A percentile compares a stretch with the other conserved stretches of the same genome.
Conservation (phyloP, 2,113 vertebrate species). For the Ibidorhyncha struthersii region DNA sequence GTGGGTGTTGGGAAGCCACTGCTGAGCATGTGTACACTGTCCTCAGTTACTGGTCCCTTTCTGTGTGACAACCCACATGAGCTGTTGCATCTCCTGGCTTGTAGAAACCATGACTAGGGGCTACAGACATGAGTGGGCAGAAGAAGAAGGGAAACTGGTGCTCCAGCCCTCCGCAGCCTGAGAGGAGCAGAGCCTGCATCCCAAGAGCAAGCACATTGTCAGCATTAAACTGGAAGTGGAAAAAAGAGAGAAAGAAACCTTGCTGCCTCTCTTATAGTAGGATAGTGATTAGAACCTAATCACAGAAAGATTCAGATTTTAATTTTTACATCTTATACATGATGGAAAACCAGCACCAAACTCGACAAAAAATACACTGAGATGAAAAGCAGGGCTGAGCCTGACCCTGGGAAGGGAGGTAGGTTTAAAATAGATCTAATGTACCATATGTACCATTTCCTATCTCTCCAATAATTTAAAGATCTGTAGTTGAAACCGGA, state of each 20-base stretch:
- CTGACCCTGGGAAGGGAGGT: neutral
- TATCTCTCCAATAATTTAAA: neutral
- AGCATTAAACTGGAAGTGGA: neutral
- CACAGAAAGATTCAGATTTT: neutral
- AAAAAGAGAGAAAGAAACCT: neutral
- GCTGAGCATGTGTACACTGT: neutral
- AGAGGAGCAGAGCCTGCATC: neutral
- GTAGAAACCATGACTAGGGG: neutral
- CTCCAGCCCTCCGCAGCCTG: neutral
- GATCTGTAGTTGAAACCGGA: neutral
- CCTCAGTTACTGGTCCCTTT: neutral
- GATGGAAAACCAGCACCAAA: neutral
- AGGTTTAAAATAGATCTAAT: neutral
- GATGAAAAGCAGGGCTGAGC: neutral
- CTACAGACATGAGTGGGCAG: neutral
- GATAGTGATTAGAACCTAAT: neutral
- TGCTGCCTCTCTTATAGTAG: neutral
- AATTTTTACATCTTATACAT: neutral
- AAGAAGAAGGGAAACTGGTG: neutral
- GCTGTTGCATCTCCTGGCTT: neutral
- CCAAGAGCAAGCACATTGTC: neutral
- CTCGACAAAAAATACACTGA: neutral
- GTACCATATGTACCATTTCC: neutral
- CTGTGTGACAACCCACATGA: neutral
- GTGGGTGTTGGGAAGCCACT: neutral